A percentile compares a stretch with the other conserved stretches of the same genome.
Conservation (phyloP, 2,113 vertebrate genomes). For the Neotoma lepida region DNA sequence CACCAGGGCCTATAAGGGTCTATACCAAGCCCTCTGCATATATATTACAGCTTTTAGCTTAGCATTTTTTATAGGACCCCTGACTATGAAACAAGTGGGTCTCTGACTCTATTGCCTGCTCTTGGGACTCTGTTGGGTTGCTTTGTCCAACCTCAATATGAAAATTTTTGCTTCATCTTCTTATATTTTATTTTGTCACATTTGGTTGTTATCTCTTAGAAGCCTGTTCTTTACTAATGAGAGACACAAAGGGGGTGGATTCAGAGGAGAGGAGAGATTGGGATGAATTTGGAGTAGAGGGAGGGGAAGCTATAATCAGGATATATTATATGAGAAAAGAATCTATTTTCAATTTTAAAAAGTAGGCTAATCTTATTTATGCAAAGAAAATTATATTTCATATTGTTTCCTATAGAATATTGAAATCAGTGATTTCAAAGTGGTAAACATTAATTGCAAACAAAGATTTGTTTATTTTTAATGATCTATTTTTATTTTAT, state of each 20-base stretch:
- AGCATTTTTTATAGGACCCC: not conserved
- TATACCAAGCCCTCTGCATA: not conserved
- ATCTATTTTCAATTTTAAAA: not conserved
- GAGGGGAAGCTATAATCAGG: not conserved
- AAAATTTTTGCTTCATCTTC: not conserved
- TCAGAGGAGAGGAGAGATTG: not conserved
- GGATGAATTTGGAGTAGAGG: not conserved
- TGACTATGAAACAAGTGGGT: not conserved
- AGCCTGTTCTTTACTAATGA: not conserved
- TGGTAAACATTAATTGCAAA: not conserved
- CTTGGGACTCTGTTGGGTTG: not conserved
- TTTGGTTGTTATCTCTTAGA: not conserved
- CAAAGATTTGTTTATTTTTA: not conserved
- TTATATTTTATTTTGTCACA: not conserved
- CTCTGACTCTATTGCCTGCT: not conserved
- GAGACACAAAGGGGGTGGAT: not conserved
- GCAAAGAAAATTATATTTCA: slow-evolving; percentile 34
- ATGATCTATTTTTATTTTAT: no score
- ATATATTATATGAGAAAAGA: not conserved
- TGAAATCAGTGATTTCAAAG: slow-evolving; percentile 19
- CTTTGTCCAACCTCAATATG: not conserved
- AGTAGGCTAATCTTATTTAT: slow-evolving; percentile 20
- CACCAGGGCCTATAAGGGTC: not conserved
- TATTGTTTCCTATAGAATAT: not conserved
- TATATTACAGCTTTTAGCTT: not conserved